These are phyloP conservation scores for Drosophila persimilis DNA, from an alignment of 1,140 invertebrate genomes.

Conservation along the genomic window DNA sequence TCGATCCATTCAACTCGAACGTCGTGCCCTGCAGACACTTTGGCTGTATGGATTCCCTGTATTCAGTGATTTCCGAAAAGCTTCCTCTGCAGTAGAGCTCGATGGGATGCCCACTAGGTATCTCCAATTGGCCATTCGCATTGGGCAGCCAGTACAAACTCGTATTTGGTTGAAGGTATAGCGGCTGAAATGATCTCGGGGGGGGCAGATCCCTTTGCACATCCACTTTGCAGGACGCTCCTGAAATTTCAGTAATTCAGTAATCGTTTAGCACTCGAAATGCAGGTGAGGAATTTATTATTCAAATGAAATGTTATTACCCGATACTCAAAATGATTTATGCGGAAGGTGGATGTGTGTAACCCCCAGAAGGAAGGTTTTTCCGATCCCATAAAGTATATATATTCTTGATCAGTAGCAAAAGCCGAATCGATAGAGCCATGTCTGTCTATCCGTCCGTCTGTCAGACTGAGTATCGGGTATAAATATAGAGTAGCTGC, in stretches of 20 bases:
- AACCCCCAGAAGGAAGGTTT: no score
- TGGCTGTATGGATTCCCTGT: conserved; percentile 25
- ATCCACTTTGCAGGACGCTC: conserved; percentile 52
- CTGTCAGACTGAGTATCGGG: no score
- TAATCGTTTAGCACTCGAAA: not conserved
- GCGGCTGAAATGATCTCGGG: conserved; percentile 39
- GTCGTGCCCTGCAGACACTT: conserved; percentile 56
- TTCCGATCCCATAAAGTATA: no score
- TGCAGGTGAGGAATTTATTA: not conserved
- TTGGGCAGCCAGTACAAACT: conserved; percentile 69
- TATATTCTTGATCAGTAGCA: no score
- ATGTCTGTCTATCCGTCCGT: no score
- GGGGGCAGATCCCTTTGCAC: conserved; percentile 57
- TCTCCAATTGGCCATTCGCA: conserved; percentile 44
- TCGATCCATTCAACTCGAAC: conserved; percentile 50
- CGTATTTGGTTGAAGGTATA: conserved; percentile 57
- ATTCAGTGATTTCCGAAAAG: conserved; percentile 26
- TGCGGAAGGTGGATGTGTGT: no score
- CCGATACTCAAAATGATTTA: no score
- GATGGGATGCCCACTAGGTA: conserved; percentile 56
- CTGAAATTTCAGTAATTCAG: conserved; percentile 21
- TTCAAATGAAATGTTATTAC: no score
- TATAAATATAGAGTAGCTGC: no score
- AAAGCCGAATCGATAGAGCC: no score
- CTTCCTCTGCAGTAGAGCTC: conserved; percentile 57